Base-by-base conservation (phyloP, 2,797 vertebrate genomes). In the Gallirallus australis region DNA sequence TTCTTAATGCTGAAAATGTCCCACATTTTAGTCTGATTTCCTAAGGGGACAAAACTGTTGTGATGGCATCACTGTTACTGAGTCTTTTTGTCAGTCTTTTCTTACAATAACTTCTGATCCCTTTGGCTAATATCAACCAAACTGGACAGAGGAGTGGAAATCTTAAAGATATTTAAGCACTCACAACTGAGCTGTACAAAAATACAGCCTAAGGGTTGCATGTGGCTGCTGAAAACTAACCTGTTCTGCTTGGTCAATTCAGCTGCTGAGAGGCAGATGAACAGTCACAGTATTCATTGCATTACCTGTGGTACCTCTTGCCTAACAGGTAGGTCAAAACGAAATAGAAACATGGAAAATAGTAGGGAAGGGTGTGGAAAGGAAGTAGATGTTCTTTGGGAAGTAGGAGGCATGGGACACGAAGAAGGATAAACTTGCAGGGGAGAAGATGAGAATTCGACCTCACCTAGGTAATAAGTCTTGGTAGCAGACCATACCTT, bases 11-110 rank as follows among this genome's bases (percentile, higher is more conserved):
- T 76, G 57, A 54, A 90, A 81, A 5, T 9, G 4, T 81, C 30
- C 57, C 61, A 3, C 53, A 57, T 81, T 92, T 92, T 39, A 79
- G 50, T 65, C 30, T 94, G 80, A 92, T 96, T 94, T 96, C 89
- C 86, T 96, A 50, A 65, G 77, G 92, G 77, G 57, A 47, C 0
- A 6, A 89, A 71, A 15, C 17, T 65, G 28, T 75, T 37, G 33
- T 71, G 53, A 77, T 75, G 57, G 33, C 40, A 86, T 40, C 35
- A 28, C 12, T 40, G 48, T 83, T 73, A 92, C 69, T 92, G 66
- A 75, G 63, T 75, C 59, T 71, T 89, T 81, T 77, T 78, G 18
- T 75, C 3, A 7, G 17, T 25, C 25, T 6, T 65, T 90, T 81
- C 54, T 81, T 31, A 56, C 23, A 69, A 48, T 50, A 84, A 54